Percentiles rank a stretch among this genome's conserved stretches.
Evolutionary conservation across 2,888 invertebrate genomes (phyloP).

Genomic region (Epiblema foenella): DNA sequence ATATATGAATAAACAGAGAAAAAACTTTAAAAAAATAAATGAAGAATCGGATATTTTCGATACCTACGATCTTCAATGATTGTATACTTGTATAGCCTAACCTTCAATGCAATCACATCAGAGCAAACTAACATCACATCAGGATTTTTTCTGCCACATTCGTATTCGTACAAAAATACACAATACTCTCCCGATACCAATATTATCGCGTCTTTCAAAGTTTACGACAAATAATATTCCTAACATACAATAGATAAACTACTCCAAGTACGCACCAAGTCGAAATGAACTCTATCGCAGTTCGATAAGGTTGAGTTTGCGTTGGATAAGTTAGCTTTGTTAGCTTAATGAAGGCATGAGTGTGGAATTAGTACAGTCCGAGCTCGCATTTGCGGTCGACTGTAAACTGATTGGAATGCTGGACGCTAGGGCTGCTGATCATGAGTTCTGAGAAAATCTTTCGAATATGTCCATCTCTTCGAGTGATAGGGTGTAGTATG

Average conservation of each 20-base stretch:
- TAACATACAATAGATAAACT: conserved; percentile 24
- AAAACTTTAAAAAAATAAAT: too few relatives aligned
- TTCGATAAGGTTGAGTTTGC: background rate
- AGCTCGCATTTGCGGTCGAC: conserved; percentile 39
- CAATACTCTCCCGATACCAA: conserved; percentile 12
- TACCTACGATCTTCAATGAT: too few relatives aligned
- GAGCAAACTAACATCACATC: too few relatives aligned
- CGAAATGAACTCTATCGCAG: background rate
- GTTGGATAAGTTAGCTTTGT: conserved; percentile 12
- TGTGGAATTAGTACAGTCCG: conserved; percentile 37
- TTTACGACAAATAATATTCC: conserved; percentile 19
- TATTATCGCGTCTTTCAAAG: conserved; percentile 13
- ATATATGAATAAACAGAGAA: too few relatives aligned
- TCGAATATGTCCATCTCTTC: background rate
- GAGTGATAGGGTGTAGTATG: too few relatives aligned
- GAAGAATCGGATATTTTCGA: too few relatives aligned
- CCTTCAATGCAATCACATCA: background rate
- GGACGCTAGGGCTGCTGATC: conserved; percentile 24
- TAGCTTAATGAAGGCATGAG: conserved; percentile 37
- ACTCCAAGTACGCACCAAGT: background rate
- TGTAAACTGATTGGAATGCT: conserved; percentile 40
- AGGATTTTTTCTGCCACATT: background rate
- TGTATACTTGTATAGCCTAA: background rate
- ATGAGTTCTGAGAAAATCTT: background rate
- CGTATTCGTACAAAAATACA: conserved; percentile 1